Conservation (phyloP, 2,888 invertebrate genomes). For the Troglohyphantes excavatus region DNA sequence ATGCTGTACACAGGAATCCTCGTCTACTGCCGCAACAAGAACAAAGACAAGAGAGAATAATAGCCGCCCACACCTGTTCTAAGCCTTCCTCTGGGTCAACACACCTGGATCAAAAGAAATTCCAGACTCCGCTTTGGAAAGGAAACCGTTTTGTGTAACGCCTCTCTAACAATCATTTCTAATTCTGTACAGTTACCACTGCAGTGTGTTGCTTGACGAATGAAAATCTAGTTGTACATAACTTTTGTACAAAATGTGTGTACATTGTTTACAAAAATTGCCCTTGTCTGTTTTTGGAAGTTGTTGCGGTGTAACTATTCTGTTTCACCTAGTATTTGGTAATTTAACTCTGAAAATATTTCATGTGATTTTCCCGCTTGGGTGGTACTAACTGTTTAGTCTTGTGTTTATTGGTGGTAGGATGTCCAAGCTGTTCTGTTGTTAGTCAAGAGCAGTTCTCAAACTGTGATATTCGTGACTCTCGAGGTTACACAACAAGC, state of each 20-base stretch:
- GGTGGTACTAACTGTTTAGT: no score
- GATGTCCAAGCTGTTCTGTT: no score
- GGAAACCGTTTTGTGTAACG: not conserved
- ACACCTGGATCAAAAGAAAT: not conserved
- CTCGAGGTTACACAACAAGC: no score
- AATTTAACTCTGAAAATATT: not conserved
- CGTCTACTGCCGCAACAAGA: slow-evolving; percentile 91
- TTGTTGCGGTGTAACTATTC: not conserved
- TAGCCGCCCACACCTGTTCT: not conserved
- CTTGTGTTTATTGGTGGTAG: no score
- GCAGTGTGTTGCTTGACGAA: slow-evolving; percentile 25
- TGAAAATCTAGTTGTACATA: slow-evolving; percentile 62
- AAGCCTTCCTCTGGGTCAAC: not conserved
- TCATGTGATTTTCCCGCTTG: not conserved
- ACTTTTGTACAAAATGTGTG: slow-evolving; percentile 59
- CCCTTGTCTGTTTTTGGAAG: slow-evolving; percentile 8
- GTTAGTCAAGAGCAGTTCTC: no score
- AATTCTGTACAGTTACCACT: slow-evolving; percentile 43
- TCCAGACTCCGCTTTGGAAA: slow-evolving; percentile 25
- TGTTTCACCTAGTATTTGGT: not conserved
- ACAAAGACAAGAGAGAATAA: slow-evolving; percentile 72
- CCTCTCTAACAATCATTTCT: slow-evolving; percentile 15
- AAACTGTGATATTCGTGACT: no score
- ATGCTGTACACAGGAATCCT: slow-evolving; percentile 95
- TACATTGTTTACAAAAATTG: slow-evolving; percentile 10